A percentile compares a stretch with the other conserved stretches of the same genome.
Conservation (phyloP, 1,140 invertebrate genomes). For the Anadara kagoshimensis region DNA sequence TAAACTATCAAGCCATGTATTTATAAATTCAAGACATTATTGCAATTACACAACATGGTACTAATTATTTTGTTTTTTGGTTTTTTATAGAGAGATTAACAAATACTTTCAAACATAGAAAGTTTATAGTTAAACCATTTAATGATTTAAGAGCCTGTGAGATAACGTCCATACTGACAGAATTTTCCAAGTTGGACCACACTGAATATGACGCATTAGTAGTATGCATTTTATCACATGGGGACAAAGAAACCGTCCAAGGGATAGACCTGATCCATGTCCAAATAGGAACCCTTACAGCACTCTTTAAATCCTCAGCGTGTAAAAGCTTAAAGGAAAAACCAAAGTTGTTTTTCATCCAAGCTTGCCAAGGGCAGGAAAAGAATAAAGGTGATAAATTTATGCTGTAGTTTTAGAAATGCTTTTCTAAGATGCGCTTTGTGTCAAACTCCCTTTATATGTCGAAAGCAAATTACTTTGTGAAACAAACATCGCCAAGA, state of each 20-base stretch:
- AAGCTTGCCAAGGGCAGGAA: conserved; percentile 71
- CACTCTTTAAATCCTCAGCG: conserved; percentile 54
- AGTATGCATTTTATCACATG: conserved; percentile 67
- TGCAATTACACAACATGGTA: no score
- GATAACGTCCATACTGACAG: conserved; percentile 24
- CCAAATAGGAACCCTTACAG: conserved; percentile 55
- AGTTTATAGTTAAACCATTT: conserved; percentile 35
- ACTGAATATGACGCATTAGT: conserved; percentile 59
- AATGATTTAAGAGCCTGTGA: conserved; percentile 41
- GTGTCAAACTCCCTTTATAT: no score
- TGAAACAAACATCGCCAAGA: no score
- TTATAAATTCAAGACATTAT: no score
- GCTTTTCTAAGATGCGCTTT: no score
- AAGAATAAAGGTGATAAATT: conserved; percentile 61
- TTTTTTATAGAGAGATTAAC: conserved; percentile 51
- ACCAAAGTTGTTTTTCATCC: conserved; percentile 73
- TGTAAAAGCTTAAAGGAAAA: conserved; percentile 64
- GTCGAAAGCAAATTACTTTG: no score
- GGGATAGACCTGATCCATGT: conserved; percentile 60
- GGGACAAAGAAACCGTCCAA: conserved; percentile 56
- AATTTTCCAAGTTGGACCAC: conserved; percentile 44
- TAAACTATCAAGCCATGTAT: no score
- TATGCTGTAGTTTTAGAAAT: no score
- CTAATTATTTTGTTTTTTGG: conserved; percentile 12
- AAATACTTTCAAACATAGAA: conserved; percentile 47